Conservation (phyloP, 2,888 invertebrate genomes). For the Seladonia tumulorum region DNA sequence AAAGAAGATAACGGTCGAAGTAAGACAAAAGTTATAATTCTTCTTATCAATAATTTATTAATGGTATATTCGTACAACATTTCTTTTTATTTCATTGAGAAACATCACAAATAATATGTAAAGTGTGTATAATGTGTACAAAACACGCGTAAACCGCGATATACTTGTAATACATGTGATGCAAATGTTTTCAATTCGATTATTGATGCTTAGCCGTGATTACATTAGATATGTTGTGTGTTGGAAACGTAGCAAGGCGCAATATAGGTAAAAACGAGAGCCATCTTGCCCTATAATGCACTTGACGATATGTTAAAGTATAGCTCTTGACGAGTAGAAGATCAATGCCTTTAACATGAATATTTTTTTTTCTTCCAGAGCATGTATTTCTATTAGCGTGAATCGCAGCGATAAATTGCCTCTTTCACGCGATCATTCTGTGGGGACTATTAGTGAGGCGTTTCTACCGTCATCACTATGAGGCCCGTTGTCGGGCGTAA, state of each 20-base stretch:
- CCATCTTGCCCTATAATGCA: slow-evolving; percentile 42
- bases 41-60: slow-evolving; percentile 78
- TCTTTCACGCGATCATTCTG: slow-evolving; percentile 35
- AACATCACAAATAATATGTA: slow-evolving; percentile 73
- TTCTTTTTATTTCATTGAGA: slow-evolving; percentile 58
- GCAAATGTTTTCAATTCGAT: slow-evolving; percentile 40
- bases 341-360: slow-evolving; percentile 36
- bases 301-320: slow-evolving; percentile 43
- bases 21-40: background rate
- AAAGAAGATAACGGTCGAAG: background rate
- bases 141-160: slow-evolving; percentile 64
- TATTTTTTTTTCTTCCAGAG: slow-evolving; percentile 9
- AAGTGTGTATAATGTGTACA: slow-evolving; percentile 78
- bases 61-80: slow-evolving; percentile 65
- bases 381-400: slow-evolving; percentile 21
- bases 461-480: slow-evolving; percentile 30
- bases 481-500: slow-evolving; percentile 46
- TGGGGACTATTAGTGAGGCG: slow-evolving; percentile 39
- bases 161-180: slow-evolving; percentile 50
- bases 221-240: slow-evolving; percentile 67
- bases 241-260: slow-evolving; percentile 53
- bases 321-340: slow-evolving; percentile 44
- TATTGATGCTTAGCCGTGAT: slow-evolving; percentile 40
- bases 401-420: slow-evolving; percentile 34
- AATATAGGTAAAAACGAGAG: slow-evolving; percentile 38